These are phyloP conservation scores for Tragelaphus imberbis DNA, from an alignment of 2,113 vertebrate genomes.

Conservation along the genomic window DNA sequence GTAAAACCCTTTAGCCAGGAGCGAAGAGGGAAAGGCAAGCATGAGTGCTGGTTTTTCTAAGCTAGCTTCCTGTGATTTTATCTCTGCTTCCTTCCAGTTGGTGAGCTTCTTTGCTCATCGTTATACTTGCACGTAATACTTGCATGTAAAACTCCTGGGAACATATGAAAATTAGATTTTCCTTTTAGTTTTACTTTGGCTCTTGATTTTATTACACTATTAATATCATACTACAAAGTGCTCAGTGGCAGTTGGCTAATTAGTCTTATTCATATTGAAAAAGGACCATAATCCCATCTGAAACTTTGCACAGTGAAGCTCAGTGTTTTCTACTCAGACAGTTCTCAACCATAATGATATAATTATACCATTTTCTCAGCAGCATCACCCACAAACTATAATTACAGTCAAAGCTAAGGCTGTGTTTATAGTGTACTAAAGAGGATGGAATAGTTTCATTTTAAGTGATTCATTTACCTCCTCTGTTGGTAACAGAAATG, in stretches of 20 bases:
- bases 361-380: conserved; percentile 52
- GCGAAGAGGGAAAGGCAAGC: not conserved
- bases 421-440: conserved; percentile 46
- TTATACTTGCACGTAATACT: not conserved
- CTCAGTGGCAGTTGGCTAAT: not conserved
- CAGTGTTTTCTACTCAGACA: conserved; percentile 38
- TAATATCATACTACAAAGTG: conserved; percentile 2
- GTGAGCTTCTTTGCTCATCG: not conserved
- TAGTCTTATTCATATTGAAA: conserved; percentile 31
- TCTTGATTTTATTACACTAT: not conserved
- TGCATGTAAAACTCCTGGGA: not conserved
- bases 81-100: not conserved
- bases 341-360: conserved; percentile 43
- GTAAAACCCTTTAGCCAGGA: not conserved
- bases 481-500: conserved; percentile 51
- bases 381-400: conserved; percentile 39
- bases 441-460: conserved; percentile 32
- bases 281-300: not conserved
- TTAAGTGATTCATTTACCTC: conserved; percentile 51
- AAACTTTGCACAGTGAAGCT: not conserved
- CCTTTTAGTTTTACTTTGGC: not conserved
- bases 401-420: conserved; percentile 56
- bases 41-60: not conserved
- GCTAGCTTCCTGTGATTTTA: rapidly evolving
- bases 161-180: not conserved